A percentile compares a stretch with the other conserved stretches of the same genome.
These are phyloP conservation scores for Poeciliopsis presidionis DNA, from an alignment of 2,797 vertebrate species.

Conservation along the genomic window DNA sequence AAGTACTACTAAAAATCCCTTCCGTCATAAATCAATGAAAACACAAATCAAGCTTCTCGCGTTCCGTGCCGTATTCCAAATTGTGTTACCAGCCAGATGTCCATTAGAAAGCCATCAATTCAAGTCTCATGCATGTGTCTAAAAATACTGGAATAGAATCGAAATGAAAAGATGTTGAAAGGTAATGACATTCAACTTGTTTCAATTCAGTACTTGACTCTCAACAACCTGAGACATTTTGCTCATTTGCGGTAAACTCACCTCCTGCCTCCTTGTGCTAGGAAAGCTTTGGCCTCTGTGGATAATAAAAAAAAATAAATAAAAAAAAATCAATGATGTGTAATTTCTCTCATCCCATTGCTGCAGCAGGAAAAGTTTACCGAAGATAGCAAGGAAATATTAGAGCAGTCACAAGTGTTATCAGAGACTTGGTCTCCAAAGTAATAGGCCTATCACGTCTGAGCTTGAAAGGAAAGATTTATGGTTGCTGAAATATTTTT, in stretches of 20 bases:
- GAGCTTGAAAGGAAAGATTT: slow-evolving; percentile 67
- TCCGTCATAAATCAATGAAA: slow-evolving; percentile 45
- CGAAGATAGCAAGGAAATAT: slow-evolving; percentile 36
- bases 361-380: slow-evolving; percentile 44
- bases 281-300: slow-evolving; percentile 14
- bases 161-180: slow-evolving; percentile 53
- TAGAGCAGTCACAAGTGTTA: slow-evolving; percentile 55
- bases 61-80: slow-evolving; percentile 26
- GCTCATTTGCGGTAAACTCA: slow-evolving; percentile 15
- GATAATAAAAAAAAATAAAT: slow-evolving; percentile 13
- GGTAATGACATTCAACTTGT: slow-evolving; percentile 12
- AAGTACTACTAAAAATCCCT: slow-evolving; percentile 28
- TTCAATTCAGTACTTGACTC: slow-evolving; percentile 37
- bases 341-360: slow-evolving; percentile 32
- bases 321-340: slow-evolving; percentile 13
- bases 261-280: slow-evolving; percentile 13
- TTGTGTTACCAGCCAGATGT: slow-evolving; percentile 42
- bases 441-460: slow-evolving; percentile 66
- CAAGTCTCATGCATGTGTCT: slow-evolving; percentile 46
- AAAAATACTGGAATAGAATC: slow-evolving; percentile 46
- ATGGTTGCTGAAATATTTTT: slow-evolving; percentile 71
- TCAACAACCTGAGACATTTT: slow-evolving; percentile 43
- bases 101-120: slow-evolving; percentile 50
- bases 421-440: slow-evolving; percentile 63
- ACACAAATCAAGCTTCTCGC: slow-evolving; percentile 44